Percentiles rank a stretch among this genome's conserved stretches.
These are phyloP conservation scores for Biston betularia DNA, from an alignment of 2,888 invertebrate species.

Conservation along the genomic window DNA sequence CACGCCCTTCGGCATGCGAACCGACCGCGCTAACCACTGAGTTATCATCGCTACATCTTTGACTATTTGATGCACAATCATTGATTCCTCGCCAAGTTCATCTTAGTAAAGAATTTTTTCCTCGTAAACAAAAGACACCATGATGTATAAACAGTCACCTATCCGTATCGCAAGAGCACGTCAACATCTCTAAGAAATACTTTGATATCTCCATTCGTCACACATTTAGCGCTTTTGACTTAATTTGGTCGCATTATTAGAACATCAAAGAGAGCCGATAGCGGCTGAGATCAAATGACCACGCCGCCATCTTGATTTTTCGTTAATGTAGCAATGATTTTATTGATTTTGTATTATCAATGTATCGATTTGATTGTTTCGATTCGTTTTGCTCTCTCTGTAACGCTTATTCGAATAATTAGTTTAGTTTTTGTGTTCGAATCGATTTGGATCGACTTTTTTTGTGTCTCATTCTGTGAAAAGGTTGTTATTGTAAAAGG, in stretches of 20 bases:
- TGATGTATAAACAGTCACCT: constrained; percentile 48
- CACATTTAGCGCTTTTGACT: constrained; percentile 82
- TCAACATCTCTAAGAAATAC: constrained; percentile 75
- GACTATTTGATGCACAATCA: no score
- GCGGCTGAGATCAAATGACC: constrained; percentile 70
- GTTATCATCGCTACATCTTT: no score
- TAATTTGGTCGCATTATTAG: constrained; percentile 83
- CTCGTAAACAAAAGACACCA: constrained; percentile 9
- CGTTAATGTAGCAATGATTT: constrained; percentile 68
- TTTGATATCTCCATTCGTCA: constrained; percentile 84
- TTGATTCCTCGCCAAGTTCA: no score
- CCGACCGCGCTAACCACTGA: no score
- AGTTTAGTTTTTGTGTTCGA: constrained; percentile 71
- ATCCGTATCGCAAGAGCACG: constrained; percentile 52
- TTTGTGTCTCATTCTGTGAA: constrained; percentile 55
- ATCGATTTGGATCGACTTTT: constrained; percentile 60
- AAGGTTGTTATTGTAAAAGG: constrained; percentile 38
- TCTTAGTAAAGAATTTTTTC: background rate
- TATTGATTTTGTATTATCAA: constrained; percentile 83
- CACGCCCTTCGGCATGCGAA: no score
- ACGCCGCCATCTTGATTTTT: constrained; percentile 59
- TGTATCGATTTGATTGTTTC: constrained; percentile 63
- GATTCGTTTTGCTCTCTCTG: constrained; percentile 77
- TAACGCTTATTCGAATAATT: constrained; percentile 74
- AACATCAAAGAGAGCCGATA: constrained; percentile 79